Conservation (phyloP, 2,113 vertebrate species). For the Phocoena phocoena region DNA sequence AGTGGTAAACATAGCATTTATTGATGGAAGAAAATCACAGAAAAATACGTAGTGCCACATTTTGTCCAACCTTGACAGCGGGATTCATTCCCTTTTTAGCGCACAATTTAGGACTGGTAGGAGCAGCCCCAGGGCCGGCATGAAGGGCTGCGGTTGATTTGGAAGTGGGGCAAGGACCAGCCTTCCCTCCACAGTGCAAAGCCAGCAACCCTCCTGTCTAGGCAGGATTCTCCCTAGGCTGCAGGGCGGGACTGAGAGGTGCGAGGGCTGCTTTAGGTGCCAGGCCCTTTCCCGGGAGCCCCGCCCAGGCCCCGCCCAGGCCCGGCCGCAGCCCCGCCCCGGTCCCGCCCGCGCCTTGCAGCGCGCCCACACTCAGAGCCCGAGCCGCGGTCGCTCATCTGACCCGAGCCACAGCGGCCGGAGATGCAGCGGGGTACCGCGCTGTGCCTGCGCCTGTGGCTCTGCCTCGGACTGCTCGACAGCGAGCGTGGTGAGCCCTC, state of each 20-base stretch:
- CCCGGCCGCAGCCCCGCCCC: background rate
- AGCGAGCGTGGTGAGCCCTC: background rate
- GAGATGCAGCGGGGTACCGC: slow-evolving; percentile 67
- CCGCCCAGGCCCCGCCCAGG: background rate
- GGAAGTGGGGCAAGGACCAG: background rate
- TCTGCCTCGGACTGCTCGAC: slow-evolving; percentile 55
- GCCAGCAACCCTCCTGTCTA: accelerated
- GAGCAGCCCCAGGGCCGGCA: background rate
- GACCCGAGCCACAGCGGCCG: slow-evolving; percentile 48
- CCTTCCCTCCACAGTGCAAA: background rate
- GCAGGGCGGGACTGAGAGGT: background rate
- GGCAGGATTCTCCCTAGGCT: accelerated
- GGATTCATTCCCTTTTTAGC: accelerated
- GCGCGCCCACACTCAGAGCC: background rate
- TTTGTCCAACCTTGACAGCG: background rate
- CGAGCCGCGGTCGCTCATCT: background rate
- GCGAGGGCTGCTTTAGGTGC: background rate
- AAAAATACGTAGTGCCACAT: background rate
- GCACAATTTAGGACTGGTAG: accelerated
- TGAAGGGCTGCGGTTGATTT: too few species aligned
- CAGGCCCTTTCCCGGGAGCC: background rate
- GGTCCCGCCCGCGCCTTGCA: background rate
- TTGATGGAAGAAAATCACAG: background rate
- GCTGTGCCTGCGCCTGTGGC: slow-evolving; percentile 61
- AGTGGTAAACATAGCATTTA: background rate